Conservation (phyloP, 2,113 vertebrate species). For the Elgaria multicarinata region DNA sequence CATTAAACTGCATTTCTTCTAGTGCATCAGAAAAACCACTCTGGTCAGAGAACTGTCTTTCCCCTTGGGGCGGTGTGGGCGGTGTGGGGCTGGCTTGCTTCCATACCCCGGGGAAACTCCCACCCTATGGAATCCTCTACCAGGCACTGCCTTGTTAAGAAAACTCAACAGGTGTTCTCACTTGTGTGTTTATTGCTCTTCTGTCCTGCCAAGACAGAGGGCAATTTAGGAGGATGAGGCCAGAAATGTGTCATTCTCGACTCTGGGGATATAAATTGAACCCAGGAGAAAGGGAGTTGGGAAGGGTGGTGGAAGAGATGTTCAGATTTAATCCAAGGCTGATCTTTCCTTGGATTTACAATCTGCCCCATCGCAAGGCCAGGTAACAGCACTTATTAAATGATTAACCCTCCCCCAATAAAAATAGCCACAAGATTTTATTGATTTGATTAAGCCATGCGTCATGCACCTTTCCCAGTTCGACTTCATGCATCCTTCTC, state of each 20-base stretch:
- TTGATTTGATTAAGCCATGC: neutral
- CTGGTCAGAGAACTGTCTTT: neutral
- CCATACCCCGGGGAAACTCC: neutral
- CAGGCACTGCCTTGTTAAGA: neutral
- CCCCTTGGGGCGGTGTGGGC: too few species aligned
- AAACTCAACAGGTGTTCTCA: neutral
- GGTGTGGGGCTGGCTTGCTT: neutral
- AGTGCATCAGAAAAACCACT: too few species aligned
- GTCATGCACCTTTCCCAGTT: neutral
- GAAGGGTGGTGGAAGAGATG: neutral
- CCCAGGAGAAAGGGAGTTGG: neutral
- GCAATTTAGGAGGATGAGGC: neutral
- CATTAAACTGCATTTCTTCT: neutral
- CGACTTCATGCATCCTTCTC: too few species aligned
- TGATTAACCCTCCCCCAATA: neutral
- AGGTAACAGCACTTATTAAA: neutral
- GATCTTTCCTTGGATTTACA: neutral
- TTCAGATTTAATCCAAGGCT: neutral
- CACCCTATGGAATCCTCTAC: neutral
- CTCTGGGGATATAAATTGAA: constrained; percentile 2
- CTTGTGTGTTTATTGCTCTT: neutral
- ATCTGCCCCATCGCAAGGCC: neutral
- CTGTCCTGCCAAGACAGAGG: neutral
- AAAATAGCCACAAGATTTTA: neutral
- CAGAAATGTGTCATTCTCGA: neutral